Percentiles rank a stretch among this genome's conserved stretches.
Conservation (phyloP, 2,113 vertebrate species). For the Melanotaenia duboulayi region DNA sequence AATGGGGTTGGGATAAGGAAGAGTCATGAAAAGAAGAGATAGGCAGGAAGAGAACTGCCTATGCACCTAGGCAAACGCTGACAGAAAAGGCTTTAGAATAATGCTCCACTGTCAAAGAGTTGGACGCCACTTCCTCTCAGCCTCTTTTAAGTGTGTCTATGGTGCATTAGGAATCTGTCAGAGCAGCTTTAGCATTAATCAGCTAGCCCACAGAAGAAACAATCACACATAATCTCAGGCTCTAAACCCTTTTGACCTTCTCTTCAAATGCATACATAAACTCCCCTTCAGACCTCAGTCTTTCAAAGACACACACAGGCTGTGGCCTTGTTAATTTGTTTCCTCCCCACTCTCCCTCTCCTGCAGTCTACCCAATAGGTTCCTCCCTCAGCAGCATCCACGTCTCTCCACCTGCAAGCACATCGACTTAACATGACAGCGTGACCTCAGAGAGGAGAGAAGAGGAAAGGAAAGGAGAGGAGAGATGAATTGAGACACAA, state of each 20-base stretch:
- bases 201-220: constrained; percentile 71
- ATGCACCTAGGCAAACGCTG: constrained; percentile 40
- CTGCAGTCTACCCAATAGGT: constrained; percentile 56
- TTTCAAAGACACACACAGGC: constrained; percentile 47
- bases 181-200: constrained; percentile 78
- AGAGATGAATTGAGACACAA: constrained; percentile 7
- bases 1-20: constrained; percentile 37
- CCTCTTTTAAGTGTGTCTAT: constrained; percentile 71
- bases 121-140: constrained; percentile 34
- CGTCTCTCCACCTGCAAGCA: constrained; percentile 71
- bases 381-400: constrained; percentile 59
- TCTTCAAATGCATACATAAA: constrained; percentile 72
- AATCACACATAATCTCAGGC: constrained; percentile 75
- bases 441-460: constrained; percentile 63
- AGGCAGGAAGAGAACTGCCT: constrained; percentile 23
- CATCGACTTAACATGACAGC: constrained; percentile 66
- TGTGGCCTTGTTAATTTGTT: constrained; percentile 28
- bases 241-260: constrained; percentile 77
- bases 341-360: constrained; percentile 18
- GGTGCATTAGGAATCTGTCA: constrained; percentile 76
- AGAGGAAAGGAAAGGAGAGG: constrained; percentile 5
- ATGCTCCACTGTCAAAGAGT: constrained; percentile 67
- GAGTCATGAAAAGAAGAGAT: constrained; percentile 3
- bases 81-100: constrained; percentile 65
- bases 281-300: constrained; percentile 63